Conservation (phyloP, 35 echinoderm and acorn worm species). For the Amphiura filiformis region DNA sequence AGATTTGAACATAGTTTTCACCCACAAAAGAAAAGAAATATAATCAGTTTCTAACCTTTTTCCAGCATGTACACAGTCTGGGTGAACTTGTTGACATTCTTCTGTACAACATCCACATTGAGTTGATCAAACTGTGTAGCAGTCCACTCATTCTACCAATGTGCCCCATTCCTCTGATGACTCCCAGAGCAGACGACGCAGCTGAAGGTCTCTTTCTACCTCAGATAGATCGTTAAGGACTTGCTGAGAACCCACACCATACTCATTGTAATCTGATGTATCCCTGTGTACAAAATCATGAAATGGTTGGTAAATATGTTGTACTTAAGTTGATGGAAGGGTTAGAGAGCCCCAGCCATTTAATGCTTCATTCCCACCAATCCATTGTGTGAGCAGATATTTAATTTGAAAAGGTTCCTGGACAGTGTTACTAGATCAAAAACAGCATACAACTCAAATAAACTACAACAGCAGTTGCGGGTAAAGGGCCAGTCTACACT, state of each 20-base stretch:
- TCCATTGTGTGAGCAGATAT: no score
- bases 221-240: constrained; percentile 85
- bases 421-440: no score
- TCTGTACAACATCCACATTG: constrained; percentile 92
- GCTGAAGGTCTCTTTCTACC: constrained; percentile 87
- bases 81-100: constrained; percentile 98
- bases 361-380: no score
- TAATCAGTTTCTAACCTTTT: constrained; percentile 87
- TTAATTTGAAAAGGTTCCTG: no score
- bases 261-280: constrained; percentile 60
- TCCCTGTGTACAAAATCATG: constrained; percentile 38
- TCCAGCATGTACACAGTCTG: constrained; percentile 99
- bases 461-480: no score
- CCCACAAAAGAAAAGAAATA: no score
- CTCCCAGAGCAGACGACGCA: constrained; percentile 88
- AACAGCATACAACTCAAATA: no score
- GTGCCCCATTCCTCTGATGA: constrained; percentile 85
- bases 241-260: constrained; percentile 77
- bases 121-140: constrained; percentile 89
- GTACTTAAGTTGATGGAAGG: neutral
- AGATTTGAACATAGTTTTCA: no score
- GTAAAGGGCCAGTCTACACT: no score
- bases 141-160: constrained; percentile 91
- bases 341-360: neutral
- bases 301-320: neutral